phyloP scores from a whole-genome alignment of 2,888 invertebrate species.

The Polylopha cassiicola region DNA sequence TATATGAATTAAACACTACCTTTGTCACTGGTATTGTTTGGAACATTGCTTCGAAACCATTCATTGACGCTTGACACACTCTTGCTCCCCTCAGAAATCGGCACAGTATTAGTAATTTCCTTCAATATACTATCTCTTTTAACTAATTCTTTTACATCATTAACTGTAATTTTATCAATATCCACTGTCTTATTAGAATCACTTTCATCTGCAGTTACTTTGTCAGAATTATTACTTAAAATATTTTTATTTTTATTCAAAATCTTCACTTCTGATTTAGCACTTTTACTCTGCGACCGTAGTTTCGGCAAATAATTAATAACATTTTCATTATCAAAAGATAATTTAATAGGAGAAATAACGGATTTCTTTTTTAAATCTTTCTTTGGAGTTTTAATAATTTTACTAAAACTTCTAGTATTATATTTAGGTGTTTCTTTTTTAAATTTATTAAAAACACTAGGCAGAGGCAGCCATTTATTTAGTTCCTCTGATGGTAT shows the following conservation, averaged over 20 bases:
- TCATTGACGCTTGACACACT: conserved; percentile 43
- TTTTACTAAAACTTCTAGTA: too few species aligned
- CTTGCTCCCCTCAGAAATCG: conserved; percentile 28
- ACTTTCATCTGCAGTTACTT: too few species aligned
- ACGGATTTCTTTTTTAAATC: conserved; percentile 25
- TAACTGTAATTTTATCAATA: background rate
- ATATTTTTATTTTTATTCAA: too few species aligned
- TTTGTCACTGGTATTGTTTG: conserved; percentile 23
- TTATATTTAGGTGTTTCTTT: conserved; percentile 4
- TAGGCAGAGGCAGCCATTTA: conserved; percentile 27
- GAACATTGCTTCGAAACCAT: conserved; percentile 44
- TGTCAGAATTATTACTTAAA: too few species aligned
- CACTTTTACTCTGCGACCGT: too few species aligned
- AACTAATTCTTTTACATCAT: background rate
- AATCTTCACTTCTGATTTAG: too few species aligned
- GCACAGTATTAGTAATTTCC: conserved; percentile 16
- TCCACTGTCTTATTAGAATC: too few species aligned
- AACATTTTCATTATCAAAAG: conserved; percentile 27
- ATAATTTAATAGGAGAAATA: conserved; percentile 50
- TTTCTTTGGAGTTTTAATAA: conserved; percentile 2
- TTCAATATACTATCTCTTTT: background rate
- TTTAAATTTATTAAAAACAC: conserved; percentile 23
- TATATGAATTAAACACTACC: conserved; percentile 28
- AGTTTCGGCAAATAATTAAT: background rate
- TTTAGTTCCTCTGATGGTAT: conserved; percentile 26